A percentile compares a stretch with the other conserved stretches of the same genome.
Conservation (phyloP, 1,140 invertebrate species). For the Eulimnadia texana region DNA sequence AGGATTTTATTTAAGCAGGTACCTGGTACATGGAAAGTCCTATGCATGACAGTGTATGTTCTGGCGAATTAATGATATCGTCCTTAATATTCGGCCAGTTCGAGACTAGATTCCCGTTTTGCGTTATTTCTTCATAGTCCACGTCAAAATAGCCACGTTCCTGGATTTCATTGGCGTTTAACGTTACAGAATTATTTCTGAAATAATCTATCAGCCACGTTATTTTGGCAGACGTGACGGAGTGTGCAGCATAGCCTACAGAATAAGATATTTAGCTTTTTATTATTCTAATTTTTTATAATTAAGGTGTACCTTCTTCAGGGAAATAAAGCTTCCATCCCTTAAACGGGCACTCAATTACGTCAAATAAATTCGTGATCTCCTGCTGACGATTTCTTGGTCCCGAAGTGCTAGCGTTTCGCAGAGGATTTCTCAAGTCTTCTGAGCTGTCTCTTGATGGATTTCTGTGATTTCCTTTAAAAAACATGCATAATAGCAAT, state of each 20-base stretch:
- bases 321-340: slow-evolving; percentile 54
- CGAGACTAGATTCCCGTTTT: slow-evolving; percentile 40
- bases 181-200: slow-evolving; percentile 33
- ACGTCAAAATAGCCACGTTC: slow-evolving; percentile 43
- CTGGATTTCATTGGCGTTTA: slow-evolving; percentile 43
- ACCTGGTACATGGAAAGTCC: slow-evolving; percentile 59
- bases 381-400: too few relatives aligned
- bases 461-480: too few relatives aligned
- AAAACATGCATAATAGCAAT: too few relatives aligned
- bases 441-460: too few relatives aligned
- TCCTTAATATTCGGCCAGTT: slow-evolving; percentile 44
- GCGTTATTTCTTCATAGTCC: slow-evolving; percentile 44
- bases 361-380: too few relatives aligned
- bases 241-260: slow-evolving; percentile 22
- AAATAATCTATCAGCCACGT: slow-evolving; percentile 39
- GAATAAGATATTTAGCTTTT: slow-evolving; percentile 6
- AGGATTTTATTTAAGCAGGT: slow-evolving; percentile 19
- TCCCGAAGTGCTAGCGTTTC: too few relatives aligned
- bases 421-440: too few relatives aligned
- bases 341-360: slow-evolving; percentile 38
- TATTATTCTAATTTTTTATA: neutral
- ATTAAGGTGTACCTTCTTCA: slow-evolving; percentile 36
- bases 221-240: slow-evolving; percentile 34
- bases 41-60: slow-evolving; percentile 44
- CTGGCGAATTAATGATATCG: slow-evolving; percentile 48